Evolutionary conservation across 2,113 vertebrate genomes (phyloP).

Genomic region (Zosterops borbonicus): DNA sequence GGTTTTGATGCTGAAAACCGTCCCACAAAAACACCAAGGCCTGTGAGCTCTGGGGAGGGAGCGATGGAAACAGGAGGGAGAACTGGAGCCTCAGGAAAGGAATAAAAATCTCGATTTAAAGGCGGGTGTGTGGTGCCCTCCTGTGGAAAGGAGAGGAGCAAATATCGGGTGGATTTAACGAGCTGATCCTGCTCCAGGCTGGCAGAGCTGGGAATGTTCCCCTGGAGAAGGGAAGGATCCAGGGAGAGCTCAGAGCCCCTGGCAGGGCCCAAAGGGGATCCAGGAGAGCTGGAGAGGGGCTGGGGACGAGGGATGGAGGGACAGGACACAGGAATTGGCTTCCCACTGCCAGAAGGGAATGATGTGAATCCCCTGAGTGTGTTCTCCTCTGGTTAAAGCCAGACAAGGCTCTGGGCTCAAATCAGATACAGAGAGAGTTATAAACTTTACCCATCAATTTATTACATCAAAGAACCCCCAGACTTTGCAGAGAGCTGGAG

Average conservation of each 20-base stretch:
- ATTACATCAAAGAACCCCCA: too few species aligned
- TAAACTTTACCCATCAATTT: too few species aligned
- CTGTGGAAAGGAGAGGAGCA: not conserved
- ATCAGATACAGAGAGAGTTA: too few species aligned
- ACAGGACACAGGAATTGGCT: not conserved
- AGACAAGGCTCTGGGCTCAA: too few species aligned
- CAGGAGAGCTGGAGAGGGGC: not conserved
- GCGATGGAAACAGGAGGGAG: not conserved
- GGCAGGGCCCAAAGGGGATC: not conserved
- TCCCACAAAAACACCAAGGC: too few species aligned
- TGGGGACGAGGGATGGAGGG: not conserved
- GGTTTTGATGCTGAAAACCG: too few species aligned
- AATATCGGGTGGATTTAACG: accelerated
- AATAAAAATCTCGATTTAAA: not conserved
- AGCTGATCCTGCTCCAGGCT: not conserved
- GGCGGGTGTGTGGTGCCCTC: not conserved
- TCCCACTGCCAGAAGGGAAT: not conserved
- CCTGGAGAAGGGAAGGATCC: not conserved
- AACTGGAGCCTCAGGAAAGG: accelerated
- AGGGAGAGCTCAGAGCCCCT: too few species aligned
- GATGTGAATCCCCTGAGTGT: too few species aligned
- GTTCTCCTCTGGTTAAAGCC: too few species aligned
- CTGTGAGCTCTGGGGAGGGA: too few species aligned
- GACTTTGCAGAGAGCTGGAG: too few species aligned
- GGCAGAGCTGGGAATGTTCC: not conserved